These are phyloP conservation scores for Elgaria multicarinata DNA, from an alignment of 2,113 vertebrate genomes.

Conservation along the genomic window DNA sequence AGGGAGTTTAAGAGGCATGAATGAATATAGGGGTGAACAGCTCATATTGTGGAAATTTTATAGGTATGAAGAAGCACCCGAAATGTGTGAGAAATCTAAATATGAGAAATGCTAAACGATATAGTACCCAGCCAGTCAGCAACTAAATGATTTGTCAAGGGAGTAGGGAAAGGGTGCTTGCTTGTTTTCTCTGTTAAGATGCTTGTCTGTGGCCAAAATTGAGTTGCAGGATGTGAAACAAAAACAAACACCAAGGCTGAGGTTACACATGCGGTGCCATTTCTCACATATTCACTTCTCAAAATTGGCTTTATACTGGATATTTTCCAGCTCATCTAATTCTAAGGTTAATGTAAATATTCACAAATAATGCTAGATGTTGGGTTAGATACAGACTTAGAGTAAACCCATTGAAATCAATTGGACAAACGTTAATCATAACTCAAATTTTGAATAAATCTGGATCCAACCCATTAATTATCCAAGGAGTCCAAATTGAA, in stretches of 20 bases:
- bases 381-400: no score
- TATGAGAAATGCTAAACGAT: neutral
- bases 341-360: neutral
- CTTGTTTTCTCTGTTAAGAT: neutral
- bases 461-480: neutral
- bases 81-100: neutral
- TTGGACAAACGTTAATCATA: no score
- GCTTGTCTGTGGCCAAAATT: neutral
- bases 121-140: no score
- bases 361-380: neutral
- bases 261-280: neutral
- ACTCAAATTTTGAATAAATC: no score
- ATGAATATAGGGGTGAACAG: neutral
- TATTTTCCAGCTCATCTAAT: neutral
- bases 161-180: neutral
- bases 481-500: no score
- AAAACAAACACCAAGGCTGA: slow-evolving; percentile 5
- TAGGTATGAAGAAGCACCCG: neutral
- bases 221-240: slow-evolving; percentile 17
- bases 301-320: neutral
- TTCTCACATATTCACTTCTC: neutral
- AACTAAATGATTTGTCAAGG: neutral
- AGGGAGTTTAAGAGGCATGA: neutral
- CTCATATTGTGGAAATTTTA: neutral
- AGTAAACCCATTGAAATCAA: neutral